phyloP scores from a whole-genome alignment of 2,797 vertebrate genomes.

The Sebastes miniatus region DNA sequence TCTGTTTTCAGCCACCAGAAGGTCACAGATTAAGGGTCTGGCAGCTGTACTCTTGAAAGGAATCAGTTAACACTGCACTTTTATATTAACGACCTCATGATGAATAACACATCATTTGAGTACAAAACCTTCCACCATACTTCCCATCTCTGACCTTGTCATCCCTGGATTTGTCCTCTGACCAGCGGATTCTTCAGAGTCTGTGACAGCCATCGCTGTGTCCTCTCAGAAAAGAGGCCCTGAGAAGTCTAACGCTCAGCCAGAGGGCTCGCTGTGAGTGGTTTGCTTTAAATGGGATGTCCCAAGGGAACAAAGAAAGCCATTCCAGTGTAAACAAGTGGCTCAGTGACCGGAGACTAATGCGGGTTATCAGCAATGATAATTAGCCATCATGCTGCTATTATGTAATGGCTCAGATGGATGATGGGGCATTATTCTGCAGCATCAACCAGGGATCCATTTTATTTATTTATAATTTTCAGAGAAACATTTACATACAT shows the following conservation, averaged over 20 bases:
- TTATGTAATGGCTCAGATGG: constrained; percentile 36
- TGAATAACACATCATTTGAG: background rate
- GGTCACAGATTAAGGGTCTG: background rate
- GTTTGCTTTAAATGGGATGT: constrained; percentile 34
- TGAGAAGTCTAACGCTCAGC: background rate
- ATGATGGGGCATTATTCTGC: constrained; percentile 36
- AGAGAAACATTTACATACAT: constrained; percentile 1
- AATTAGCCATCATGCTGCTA: constrained; percentile 49
- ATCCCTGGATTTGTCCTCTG: constrained; percentile 1
- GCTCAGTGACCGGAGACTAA: constrained; percentile 56
- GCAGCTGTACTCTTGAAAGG: background rate
- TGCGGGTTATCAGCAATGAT: constrained; percentile 44
- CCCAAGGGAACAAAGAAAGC: constrained; percentile 27
- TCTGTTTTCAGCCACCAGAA: constrained; percentile 9
- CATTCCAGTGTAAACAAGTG: constrained; percentile 36
- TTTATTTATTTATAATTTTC: constrained; percentile 22
- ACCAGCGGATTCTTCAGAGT: background rate
- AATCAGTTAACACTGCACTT: constrained; percentile 9
- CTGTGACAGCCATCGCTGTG: background rate
- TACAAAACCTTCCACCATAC: background rate
- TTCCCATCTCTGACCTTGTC: background rate
- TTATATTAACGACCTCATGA: background rate
- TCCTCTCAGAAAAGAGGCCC: background rate
- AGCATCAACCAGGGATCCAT: constrained; percentile 15
- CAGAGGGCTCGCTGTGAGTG: constrained; percentile 22